phyloP scores from a whole-genome alignment of 2,888 invertebrate species.

The Galerucella pusilla region DNA sequence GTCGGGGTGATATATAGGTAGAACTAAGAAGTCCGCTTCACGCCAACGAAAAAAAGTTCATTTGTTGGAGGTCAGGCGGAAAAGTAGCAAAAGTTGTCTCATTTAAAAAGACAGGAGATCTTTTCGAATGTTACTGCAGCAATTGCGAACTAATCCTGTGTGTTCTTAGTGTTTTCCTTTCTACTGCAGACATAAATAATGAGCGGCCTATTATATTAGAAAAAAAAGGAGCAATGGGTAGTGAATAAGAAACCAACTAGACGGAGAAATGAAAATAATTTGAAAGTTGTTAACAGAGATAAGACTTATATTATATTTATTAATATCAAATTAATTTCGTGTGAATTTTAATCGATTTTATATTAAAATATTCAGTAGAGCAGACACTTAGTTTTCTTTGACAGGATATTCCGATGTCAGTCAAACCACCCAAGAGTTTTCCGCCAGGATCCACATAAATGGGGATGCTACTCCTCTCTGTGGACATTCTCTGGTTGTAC shows the following conservation, averaged over 20 bases:
- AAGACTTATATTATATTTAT: not conserved
- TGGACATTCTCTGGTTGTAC: no score
- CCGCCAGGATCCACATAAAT: no score
- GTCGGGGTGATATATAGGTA: slow-evolving; percentile 52
- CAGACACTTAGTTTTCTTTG: no score
- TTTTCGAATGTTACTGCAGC: slow-evolving; percentile 60
- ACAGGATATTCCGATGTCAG: no score
- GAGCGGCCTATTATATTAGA: slow-evolving; percentile 54
- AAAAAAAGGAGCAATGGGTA: slow-evolving; percentile 45
- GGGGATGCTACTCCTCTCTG: no score
- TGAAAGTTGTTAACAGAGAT: not conserved
- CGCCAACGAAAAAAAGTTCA: slow-evolving; percentile 61
- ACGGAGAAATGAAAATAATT: slow-evolving; percentile 10
- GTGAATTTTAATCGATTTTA: no score
- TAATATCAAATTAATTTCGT: no score
- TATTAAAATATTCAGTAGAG: no score
- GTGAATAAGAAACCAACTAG: slow-evolving; percentile 18
- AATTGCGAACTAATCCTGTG: slow-evolving; percentile 62
- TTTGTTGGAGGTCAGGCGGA: slow-evolving; percentile 64
- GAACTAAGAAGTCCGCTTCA: slow-evolving; percentile 49
- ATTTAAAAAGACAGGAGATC: slow-evolving; percentile 63
- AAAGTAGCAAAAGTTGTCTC: slow-evolving; percentile 63
- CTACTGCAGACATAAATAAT: slow-evolving; percentile 62
- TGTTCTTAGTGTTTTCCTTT: slow-evolving; percentile 62
- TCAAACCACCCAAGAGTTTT: no score